Percentiles rank a stretch among this genome's conserved stretches.
Evolutionary conservation across 2,888 invertebrate species (phyloP).

Genomic region (Folsomia manolachei): DNA sequence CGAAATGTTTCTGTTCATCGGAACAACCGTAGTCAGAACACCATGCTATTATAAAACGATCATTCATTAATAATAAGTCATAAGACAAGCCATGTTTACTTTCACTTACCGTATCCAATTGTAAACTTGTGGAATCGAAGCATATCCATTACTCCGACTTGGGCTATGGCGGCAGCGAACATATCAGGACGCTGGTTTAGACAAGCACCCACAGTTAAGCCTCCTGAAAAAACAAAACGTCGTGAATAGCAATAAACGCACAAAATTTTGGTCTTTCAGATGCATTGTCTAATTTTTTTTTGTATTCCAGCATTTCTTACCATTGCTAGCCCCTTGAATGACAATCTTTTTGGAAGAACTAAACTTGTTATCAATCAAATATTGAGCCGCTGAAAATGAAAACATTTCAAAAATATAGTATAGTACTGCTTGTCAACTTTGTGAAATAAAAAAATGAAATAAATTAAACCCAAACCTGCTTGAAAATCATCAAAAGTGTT

Average conservation of each 20-base stretch:
- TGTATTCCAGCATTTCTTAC: no score
- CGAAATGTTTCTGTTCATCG: slow-evolving; percentile 80
- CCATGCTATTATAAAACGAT: slow-evolving; percentile 60
- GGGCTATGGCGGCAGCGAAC: slow-evolving; percentile 82
- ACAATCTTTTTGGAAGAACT: slow-evolving; percentile 71
- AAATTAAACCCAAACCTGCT: no score
- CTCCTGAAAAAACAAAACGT: no score
- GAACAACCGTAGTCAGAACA: slow-evolving; percentile 92
- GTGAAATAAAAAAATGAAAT: no score
- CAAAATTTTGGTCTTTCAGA: no score
- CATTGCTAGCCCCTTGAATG: slow-evolving; percentile 95
- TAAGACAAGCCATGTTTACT: no score
- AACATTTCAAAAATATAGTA: no score
- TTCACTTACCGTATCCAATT: slow-evolving; percentile 79
- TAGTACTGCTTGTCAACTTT: no score
- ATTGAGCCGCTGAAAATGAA: slow-evolving; percentile 88
- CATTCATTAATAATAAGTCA: not conserved
- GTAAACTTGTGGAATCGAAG: slow-evolving; percentile 96
- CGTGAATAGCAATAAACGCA: no score
- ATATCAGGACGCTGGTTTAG: slow-evolving; percentile 92
- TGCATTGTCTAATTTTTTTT: no score
- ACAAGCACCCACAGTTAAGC: slow-evolving; percentile 90
- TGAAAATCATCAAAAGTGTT: slow-evolving; percentile 98
- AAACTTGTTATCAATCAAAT: slow-evolving; percentile 75
- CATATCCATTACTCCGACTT: slow-evolving; percentile 98